Percentiles rank a stretch among this genome's conserved stretches.
phyloP scores from a whole-genome alignment of 1,140 invertebrate genomes.

The Drosophila bipectinata region DNA sequence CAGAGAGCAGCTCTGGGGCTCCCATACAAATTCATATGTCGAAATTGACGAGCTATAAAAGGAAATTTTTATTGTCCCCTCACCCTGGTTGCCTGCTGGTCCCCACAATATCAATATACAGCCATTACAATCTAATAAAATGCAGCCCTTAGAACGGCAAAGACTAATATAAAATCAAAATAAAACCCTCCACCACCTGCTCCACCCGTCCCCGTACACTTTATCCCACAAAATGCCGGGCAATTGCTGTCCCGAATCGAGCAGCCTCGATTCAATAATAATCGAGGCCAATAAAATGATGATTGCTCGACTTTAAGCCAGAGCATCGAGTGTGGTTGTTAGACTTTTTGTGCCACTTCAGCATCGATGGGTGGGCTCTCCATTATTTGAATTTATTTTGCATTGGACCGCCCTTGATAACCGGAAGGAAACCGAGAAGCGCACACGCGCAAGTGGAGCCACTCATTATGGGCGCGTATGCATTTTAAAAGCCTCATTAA shows the following conservation, averaged over 20 bases:
- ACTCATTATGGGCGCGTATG: constrained; percentile 38
- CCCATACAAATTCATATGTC: constrained; percentile 56
- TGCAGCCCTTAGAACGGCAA: constrained; percentile 12
- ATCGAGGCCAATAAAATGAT: constrained; percentile 77
- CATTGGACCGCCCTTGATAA: constrained; percentile 31
- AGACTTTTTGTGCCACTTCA: constrained; percentile 2
- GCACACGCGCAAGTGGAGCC: constrained; percentile 39
- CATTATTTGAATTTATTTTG: constrained; percentile 14
- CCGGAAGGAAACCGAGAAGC: constrained; percentile 37
- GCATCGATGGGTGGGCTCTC: neutral
- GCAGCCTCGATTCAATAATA: constrained; percentile 63
- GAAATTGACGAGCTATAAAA: constrained; percentile 69
- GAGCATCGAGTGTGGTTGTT: neutral
- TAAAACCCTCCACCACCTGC: constrained; percentile 48
- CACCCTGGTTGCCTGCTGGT: neutral
- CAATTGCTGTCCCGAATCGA: constrained; percentile 28
- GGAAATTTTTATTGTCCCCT: constrained; percentile 63
- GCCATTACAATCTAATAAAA: constrained; percentile 60
- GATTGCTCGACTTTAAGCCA: constrained; percentile 60
- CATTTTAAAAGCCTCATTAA: constrained; percentile 56
- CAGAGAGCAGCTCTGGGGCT: constrained; percentile 8
- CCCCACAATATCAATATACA: constrained; percentile 66
- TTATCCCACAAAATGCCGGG: constrained; percentile 26
- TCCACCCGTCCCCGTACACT: neutral
- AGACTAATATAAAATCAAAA: constrained; percentile 51